Conservation (phyloP, 2,113 vertebrate genomes). For the Prunella fulvescens region DNA sequence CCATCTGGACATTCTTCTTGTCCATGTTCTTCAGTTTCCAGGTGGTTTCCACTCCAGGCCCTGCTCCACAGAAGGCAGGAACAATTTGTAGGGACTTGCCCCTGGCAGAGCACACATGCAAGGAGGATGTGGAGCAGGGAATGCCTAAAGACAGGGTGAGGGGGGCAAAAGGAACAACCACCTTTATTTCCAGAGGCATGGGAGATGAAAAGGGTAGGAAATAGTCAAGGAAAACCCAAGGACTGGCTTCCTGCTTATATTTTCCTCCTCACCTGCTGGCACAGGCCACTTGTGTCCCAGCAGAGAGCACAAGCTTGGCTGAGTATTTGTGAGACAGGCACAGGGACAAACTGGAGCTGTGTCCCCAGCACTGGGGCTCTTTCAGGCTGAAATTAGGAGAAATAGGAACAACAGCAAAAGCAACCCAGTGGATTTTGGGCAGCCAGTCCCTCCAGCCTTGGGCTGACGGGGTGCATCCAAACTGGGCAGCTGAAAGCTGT, state of each 20-base stretch:
- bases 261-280: neutral
- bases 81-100: too few species aligned
- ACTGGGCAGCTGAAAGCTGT: rapidly evolving
- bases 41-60: neutral
- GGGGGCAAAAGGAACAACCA: neutral
- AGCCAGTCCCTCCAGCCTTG: neutral
- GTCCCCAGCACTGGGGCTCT: neutral
- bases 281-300: neutral
- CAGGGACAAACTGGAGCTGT: rapidly evolving
- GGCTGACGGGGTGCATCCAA: rapidly evolving
- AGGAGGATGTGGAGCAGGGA: neutral
- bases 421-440: neutral
- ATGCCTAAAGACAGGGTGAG: neutral
- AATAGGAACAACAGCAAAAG: neutral
- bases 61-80: neutral
- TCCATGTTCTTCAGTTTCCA: neutral
- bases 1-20: neutral
- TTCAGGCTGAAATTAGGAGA: neutral
- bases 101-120: rapidly evolving
- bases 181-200: neutral
- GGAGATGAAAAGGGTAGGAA: neutral
- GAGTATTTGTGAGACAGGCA: neutral
- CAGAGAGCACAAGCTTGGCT: neutral
- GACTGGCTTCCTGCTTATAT: neutral
- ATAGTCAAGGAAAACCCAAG: neutral